Base-by-base conservation (phyloP, 1,140 invertebrate genomes). In the Aplysia californica region DNA sequence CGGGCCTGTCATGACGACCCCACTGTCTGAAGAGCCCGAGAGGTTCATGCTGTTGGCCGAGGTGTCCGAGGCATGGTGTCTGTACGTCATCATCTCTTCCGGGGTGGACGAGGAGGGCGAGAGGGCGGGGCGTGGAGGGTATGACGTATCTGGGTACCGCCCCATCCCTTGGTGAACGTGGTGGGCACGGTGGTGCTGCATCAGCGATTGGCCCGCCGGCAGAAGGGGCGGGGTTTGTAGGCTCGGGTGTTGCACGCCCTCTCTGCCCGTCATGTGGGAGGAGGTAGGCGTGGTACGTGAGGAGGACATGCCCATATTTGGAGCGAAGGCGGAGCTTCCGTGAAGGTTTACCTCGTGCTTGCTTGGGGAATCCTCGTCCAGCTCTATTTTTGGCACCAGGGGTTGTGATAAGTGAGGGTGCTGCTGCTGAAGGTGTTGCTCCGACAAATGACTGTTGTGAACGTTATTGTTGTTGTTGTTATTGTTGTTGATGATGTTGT, bases 21-120 rank as follows among this genome's bases (percentile, higher is more conserved):
- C 71, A 38, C 71, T 74, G 59, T 74, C 71, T 6, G 71, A 74
- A 20, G 71, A 74, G 23, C 71, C 71, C 2, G 71, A 74, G 2
- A 74, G 26, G 29, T 74, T 74, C 71, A 74, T 74, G 58, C 36
- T 41, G 58, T 59, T 73, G 31, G 35, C 58, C 44, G 33, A 29
- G n/a, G 35, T 35, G 33, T 74, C 71, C 21, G 71, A 4, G 21
- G 26, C 29, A 10, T 10, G 18, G 6, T 18, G 10, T 38, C 58
- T 65, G 26, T 44, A 75, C 0, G 41, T 41, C 58, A 61, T 61
- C 1, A 65, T 21, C 0, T 66, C 72, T 23, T 64, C 72, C 4
- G 70, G 72, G 10, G 70, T 35, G 35, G 44, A 29, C 18, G 38
- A 15, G 23, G 70, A 39, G 23, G 26, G 38, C 21, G 33, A 31